phyloP scores from a whole-genome alignment of 2,113 vertebrate species.

The Columba livia region DNA sequence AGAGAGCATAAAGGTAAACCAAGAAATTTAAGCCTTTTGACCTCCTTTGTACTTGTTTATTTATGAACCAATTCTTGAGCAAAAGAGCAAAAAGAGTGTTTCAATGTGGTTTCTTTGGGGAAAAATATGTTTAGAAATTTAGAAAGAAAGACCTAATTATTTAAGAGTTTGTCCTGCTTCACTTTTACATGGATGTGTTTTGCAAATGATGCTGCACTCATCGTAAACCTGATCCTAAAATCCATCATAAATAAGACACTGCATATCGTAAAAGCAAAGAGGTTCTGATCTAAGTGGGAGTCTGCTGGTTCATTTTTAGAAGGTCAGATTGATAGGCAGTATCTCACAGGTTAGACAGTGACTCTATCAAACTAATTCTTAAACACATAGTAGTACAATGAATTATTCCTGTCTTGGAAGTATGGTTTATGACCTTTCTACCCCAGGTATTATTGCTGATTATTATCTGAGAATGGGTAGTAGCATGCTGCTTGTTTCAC shows the following conservation, averaged over 20 bases:
- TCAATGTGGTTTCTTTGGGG: conserved; percentile 4
- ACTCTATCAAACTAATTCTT: conserved; percentile 73
- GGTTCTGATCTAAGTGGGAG: conserved; percentile 35
- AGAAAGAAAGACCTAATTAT: neutral
- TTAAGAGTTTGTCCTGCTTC: neutral
- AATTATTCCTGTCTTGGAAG: conserved; percentile 69
- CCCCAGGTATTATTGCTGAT: conserved; percentile 74
- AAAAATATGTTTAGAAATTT: neutral
- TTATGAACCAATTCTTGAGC: conserved; percentile 60
- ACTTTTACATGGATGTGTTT: neutral
- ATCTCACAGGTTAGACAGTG: conserved; percentile 60
- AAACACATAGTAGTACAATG: conserved; percentile 67
- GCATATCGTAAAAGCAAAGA: neutral
- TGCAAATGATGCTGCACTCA: neutral
- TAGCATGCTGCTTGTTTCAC: conserved; percentile 39
- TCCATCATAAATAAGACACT: neutral
- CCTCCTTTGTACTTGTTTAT: conserved; percentile 60
- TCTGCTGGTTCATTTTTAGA: conserved; percentile 57
- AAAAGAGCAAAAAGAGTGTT: neutral
- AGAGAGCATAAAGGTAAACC: conserved; percentile 73
- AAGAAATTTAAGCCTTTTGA: conserved; percentile 63
- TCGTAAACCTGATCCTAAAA: neutral
- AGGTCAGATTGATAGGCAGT: conserved; percentile 69
- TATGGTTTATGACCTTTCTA: conserved; percentile 69
- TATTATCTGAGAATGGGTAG: conserved; percentile 65